A percentile compares a stretch with the other conserved stretches of the same genome.
These are phyloP conservation scores for Psittacula cyanocephala DNA, from an alignment of 2,113 vertebrate genomes.

Conservation along the genomic window DNA sequence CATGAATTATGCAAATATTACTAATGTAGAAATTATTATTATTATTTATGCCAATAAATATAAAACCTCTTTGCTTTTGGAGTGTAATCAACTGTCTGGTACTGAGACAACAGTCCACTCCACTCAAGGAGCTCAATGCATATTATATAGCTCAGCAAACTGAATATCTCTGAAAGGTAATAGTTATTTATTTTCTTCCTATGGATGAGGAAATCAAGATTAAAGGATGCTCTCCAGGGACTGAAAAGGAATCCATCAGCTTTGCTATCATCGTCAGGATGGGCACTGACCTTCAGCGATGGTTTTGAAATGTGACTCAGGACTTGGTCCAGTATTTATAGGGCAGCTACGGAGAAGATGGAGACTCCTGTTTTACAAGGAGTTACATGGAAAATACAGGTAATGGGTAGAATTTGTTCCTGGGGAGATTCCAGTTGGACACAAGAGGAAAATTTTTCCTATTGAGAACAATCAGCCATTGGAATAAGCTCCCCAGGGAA, in stretches of 20 bases:
- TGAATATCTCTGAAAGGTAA: background rate
- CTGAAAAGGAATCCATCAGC: background rate
- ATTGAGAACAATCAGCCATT: background rate
- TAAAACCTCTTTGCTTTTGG: background rate
- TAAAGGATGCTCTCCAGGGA: background rate
- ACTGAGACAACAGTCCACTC: background rate
- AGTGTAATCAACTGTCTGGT: background rate
- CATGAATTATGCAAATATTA: background rate
- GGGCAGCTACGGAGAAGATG: background rate
- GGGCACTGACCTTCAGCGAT: background rate
- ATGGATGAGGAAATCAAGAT: background rate
- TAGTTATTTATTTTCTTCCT: background rate
- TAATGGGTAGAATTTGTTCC: background rate
- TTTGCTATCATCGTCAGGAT: background rate
- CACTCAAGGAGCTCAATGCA: background rate
- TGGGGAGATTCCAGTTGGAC: background rate
- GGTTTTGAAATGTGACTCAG: background rate
- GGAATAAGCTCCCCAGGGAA: background rate
- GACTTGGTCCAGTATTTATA: background rate
- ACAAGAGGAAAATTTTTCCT: background rate
- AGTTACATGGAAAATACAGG: background rate
- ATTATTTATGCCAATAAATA: background rate
- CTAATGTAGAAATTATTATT: background rate
- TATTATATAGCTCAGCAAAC: background rate
- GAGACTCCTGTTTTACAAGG: background rate